These are phyloP conservation scores for Aldrovandia affinis DNA, from an alignment of 2,797 vertebrate species.

Conservation along the genomic window DNA sequence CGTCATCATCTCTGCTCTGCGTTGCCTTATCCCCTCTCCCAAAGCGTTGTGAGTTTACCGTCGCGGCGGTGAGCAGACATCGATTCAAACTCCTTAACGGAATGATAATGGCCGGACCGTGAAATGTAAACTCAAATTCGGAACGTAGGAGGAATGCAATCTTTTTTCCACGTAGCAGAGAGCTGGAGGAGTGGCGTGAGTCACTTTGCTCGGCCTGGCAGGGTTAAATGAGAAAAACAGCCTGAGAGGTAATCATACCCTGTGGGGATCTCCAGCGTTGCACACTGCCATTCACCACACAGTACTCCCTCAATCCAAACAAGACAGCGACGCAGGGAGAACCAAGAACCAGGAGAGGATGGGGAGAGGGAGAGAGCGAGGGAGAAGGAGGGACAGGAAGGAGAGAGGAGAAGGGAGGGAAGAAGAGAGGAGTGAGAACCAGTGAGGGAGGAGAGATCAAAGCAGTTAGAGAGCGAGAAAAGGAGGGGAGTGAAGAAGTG, in stretches of 20 bases:
- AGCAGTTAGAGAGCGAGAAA: background rate
- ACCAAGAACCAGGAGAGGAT: no score
- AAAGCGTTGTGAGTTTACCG: background rate
- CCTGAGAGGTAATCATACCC: background rate
- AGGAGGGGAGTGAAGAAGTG: no score
- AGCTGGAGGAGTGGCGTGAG: background rate
- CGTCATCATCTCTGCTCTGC: constrained; percentile 33
- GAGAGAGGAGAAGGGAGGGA: background rate
- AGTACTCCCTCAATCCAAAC: background rate
- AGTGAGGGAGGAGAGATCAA: background rate
- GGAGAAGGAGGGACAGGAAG: no score
- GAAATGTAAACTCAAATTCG: background rate
- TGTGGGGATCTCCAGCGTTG: background rate
- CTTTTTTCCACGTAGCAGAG: background rate
- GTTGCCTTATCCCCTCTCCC: constrained; percentile 18
- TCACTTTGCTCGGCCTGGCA: background rate
- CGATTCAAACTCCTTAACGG: background rate
- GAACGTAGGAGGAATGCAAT: background rate
- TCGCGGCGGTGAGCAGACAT: background rate
- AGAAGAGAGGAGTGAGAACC: background rate
- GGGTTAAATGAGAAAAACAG: background rate
- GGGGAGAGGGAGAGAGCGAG: no score
- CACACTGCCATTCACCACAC: background rate
- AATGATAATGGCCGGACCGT: background rate
- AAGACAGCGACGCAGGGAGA: background rate